Percentiles rank a stretch among this genome's conserved stretches.
Evolutionary conservation across 2,797 vertebrate species (phyloP).

Genomic region (Oceanodroma leucorhoa): DNA sequence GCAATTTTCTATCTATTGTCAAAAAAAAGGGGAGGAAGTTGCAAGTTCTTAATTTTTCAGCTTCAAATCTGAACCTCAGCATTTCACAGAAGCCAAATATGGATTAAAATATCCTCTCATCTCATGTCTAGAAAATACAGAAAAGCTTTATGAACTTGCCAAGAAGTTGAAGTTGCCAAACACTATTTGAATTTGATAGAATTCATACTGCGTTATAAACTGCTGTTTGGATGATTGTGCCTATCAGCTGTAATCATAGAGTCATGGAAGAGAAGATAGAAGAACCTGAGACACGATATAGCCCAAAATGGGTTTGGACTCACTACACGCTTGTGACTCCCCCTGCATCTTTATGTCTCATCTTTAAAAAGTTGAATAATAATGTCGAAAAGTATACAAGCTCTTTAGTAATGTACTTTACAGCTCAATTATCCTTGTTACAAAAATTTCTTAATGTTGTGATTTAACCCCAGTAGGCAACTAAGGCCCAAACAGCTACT

Average conservation of each 20-base stretch:
- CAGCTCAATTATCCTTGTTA: not conserved
- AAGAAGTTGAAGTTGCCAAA: not conserved
- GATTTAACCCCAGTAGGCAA: not conserved
- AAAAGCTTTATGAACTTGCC: not conserved
- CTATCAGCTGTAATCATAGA: not conserved
- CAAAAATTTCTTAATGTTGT: not conserved
- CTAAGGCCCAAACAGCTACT: not conserved
- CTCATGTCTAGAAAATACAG: not conserved
- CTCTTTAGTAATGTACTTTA: not conserved
- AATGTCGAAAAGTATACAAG: not conserved
- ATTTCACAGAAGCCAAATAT: not conserved
- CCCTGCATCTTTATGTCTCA: not conserved
- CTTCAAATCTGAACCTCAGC: not conserved
- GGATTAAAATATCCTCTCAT: not conserved
- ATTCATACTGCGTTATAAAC: not conserved
- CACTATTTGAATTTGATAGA: not conserved
- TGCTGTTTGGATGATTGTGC: not conserved
- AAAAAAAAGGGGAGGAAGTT: not conserved
- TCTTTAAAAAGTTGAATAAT: not conserved
- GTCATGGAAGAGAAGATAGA: not conserved
- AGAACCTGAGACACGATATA: not conserved
- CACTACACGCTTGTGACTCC: rapidly evolving
- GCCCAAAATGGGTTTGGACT: not conserved
- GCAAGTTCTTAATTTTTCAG: not conserved
- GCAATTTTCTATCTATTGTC: not conserved